These are phyloP conservation scores for Echinops telfairi DNA, from an alignment of 2,113 vertebrate species.

Conservation along the genomic window DNA sequence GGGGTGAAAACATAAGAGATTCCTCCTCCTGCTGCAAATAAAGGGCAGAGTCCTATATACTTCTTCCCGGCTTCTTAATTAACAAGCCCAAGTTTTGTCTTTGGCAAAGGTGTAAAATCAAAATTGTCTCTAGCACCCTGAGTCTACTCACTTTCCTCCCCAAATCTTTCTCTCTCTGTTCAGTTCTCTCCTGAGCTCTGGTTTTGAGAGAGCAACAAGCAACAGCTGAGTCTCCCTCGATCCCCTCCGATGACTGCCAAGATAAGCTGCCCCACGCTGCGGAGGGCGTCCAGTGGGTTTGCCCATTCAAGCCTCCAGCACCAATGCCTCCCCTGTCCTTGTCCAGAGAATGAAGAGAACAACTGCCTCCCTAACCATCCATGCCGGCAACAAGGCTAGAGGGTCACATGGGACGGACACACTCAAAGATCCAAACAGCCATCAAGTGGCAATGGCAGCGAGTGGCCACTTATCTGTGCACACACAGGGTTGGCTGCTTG, in stretches of 20 bases:
- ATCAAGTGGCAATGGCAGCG: not conserved
- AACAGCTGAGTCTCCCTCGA: not conserved
- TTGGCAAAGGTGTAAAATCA: not conserved
- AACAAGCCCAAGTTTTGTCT: not conserved
- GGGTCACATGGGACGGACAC: not conserved
- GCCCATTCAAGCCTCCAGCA: too few relatives aligned
- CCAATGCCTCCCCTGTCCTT: too few relatives aligned
- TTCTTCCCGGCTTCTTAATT: not conserved
- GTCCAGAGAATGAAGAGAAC: not conserved
- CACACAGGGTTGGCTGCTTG: not conserved
- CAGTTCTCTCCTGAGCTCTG: not conserved
- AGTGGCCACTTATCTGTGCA: not conserved
- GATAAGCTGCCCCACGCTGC: too few relatives aligned
- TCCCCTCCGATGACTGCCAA: not conserved
- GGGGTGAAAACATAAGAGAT: not conserved
- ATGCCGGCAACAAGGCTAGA: not conserved
- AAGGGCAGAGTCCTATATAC: not conserved
- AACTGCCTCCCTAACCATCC: not conserved
- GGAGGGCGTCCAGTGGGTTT: too few relatives aligned
- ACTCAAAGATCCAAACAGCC: not conserved
- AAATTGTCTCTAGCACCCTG: not conserved
- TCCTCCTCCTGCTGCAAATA: not conserved
- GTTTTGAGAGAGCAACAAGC: not conserved
- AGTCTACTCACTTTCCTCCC: not conserved
- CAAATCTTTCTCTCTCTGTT: not conserved